phyloP scores from a whole-genome alignment of 2,888 invertebrate species.

The Drosophila heteroneura region DNA sequence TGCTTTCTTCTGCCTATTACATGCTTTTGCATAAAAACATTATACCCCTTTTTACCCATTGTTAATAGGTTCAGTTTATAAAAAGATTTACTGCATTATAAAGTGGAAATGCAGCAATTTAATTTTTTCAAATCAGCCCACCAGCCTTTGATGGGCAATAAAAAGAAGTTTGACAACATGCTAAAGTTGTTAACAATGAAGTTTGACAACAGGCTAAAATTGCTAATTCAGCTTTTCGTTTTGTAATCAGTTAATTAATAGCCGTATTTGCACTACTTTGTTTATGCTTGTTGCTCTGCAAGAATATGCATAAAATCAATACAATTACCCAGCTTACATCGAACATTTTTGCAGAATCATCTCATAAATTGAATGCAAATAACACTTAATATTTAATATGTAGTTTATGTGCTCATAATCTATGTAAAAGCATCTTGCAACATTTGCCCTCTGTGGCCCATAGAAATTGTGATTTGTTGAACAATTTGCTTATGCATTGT shows the following conservation, averaged over 20 bases:
- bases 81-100: neutral
- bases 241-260: neutral
- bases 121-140: neutral
- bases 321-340: neutral
- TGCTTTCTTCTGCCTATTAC: neutral
- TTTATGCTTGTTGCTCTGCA: neutral
- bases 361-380: conserved; percentile 8
- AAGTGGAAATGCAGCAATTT: neutral
- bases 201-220: neutral
- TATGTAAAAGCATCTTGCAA: neutral
- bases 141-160: neutral
- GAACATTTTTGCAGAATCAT: neutral
- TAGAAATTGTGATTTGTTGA: conserved; percentile 21
- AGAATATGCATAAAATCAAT: neutral
- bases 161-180: neutral
- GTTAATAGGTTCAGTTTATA: neutral
- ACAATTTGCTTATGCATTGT: neutral
- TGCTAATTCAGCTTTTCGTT: neutral
- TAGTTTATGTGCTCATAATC: conserved; percentile 32
- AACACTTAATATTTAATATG: conserved; percentile 24
- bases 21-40: neutral
- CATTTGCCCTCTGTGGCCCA: conserved; percentile 20
- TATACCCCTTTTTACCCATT: neutral
- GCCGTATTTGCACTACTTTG: neutral
- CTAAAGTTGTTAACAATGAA: neutral